Base-by-base conservation (phyloP, 1,140 invertebrate species). In the Meteorus sp. region DNA sequence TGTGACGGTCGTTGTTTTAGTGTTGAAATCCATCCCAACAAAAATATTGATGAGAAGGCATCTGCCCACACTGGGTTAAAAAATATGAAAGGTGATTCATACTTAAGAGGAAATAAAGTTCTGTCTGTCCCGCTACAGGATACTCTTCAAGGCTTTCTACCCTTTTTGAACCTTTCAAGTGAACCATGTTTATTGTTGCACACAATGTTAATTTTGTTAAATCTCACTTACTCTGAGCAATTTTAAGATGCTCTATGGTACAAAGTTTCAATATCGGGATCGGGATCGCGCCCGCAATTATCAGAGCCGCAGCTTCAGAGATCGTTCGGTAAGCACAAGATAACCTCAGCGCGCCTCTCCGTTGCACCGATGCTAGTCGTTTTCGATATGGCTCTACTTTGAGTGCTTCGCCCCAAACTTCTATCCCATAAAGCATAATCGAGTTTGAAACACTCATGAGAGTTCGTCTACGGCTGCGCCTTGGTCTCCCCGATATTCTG, bases 401-500 rank as follows among this genome's bases (percentile, higher is more conserved):
- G 2, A 66, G 44, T 1, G 62, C 48, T 3, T 61, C 51, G 0
- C 55, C 23, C 64, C 61, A 72, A 17, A 66, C 35, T 20, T 65
- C 59, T 20, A 62, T 56, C 5, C 56, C 68, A 23, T 70, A 68
- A 2, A 69, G 56, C 37, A 71, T 19, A 6, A 64, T 41, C 7
- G 68, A 66, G 8, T 65, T 27, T 2, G 53, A 56, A 0, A 67
- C 62, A 11, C 55, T 39, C 45, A 59, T 61, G n/a, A 72, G 47
- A 17, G 41, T 19, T 22, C 59, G 52, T 13, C 69, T 58, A 17
- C 61, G 65, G 17, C 45, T 45, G 0, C 51, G 25, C 19, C 15
- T 56, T 23, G 69, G 65, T 15, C 68, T n/a, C 72, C 8, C 44
- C 54, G 7, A 69, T 54, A 29, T 68, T 72, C 3, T 65, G 60